phyloP scores from a whole-genome alignment of 2,113 vertebrate genomes.

The Vanacampus margaritifer region DNA sequence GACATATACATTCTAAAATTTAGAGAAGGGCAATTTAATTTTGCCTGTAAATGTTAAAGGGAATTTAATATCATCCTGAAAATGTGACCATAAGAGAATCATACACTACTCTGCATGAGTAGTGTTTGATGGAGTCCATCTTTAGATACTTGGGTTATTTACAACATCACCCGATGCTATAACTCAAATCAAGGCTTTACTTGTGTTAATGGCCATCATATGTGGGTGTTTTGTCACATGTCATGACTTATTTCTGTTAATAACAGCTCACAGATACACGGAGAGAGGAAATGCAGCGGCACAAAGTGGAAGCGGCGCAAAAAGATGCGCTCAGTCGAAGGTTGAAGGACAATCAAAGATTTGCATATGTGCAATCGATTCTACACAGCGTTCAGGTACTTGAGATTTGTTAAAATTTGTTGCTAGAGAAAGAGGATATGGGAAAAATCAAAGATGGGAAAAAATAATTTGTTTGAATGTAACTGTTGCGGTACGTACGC shows the following conservation, averaged over 20 bases:
- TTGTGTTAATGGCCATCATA: not conserved
- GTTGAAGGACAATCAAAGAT: conserved; percentile 27
- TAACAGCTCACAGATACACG: conserved; percentile 60
- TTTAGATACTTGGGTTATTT: not conserved
- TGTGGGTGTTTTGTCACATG: not conserved
- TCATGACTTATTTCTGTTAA: conserved; percentile 19
- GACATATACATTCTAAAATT: not conserved
- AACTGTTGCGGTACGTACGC: too few species aligned
- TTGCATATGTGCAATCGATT: conserved; percentile 54
- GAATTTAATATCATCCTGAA: not conserved
- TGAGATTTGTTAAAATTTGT: not conserved
- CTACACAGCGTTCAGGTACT: conserved; percentile 67
- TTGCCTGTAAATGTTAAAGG: not conserved
- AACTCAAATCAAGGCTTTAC: not conserved
- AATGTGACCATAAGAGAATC: not conserved
- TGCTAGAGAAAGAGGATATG: too few species aligned
- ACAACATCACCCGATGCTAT: not conserved
- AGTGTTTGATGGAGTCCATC: not conserved
- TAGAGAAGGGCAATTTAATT: not conserved
- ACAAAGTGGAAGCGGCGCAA: conserved; percentile 52
- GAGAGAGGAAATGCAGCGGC: conserved; percentile 59
- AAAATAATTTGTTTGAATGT: not conserved
- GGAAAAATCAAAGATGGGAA: too few species aligned
- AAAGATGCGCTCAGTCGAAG: conserved; percentile 28
- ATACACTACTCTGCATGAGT: not conserved